Evolutionary conservation across 2,888 invertebrate species (phyloP).

Genomic region (Pollenia griseotomentosa): DNA sequence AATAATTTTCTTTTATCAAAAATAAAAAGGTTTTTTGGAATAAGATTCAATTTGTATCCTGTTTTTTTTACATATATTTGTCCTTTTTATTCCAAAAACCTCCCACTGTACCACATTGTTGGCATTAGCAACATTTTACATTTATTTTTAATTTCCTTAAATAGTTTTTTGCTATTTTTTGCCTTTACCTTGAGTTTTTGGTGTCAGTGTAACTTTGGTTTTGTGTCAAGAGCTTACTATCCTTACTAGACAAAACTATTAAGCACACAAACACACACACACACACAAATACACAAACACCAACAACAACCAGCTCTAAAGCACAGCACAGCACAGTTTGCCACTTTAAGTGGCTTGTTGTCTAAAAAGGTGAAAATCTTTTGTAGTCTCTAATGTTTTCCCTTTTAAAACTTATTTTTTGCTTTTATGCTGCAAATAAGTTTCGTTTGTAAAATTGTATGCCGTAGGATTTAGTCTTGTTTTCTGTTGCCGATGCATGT

Average conservation of each 20-base stretch:
- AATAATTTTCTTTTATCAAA: no score
- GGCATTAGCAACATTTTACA: neutral
- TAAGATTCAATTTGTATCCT: no score
- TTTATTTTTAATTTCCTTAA: slow-evolving; percentile 44
- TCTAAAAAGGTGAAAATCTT: slow-evolving; percentile 54
- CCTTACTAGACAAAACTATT: slow-evolving; percentile 47
- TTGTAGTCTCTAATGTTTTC: slow-evolving; percentile 19
- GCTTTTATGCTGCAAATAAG: slow-evolving; percentile 22
- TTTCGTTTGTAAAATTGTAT: neutral
- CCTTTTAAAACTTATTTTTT: slow-evolving; percentile 10
- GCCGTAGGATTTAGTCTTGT: slow-evolving; percentile 12
- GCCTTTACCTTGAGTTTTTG: slow-evolving; percentile 21
- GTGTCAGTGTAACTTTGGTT: slow-evolving; percentile 42
- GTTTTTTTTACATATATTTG: no score
- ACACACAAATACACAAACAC: neutral
- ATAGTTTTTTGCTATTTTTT: neutral
- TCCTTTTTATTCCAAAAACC: no score
- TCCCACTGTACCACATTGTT: no score
- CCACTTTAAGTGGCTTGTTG: slow-evolving; percentile 59
- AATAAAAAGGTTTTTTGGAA: no score
- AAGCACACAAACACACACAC: neutral
- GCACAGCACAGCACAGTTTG: slow-evolving; percentile 31
- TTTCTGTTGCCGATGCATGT: slow-evolving; percentile 24
- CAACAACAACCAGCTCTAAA: neutral
- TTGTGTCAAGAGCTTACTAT: slow-evolving; percentile 53